Evolutionary conservation across 2,113 vertebrate genomes (phyloP), one percentile per base, ranked within the genome.

Genomic region (Dermatemys mawii): DNA sequence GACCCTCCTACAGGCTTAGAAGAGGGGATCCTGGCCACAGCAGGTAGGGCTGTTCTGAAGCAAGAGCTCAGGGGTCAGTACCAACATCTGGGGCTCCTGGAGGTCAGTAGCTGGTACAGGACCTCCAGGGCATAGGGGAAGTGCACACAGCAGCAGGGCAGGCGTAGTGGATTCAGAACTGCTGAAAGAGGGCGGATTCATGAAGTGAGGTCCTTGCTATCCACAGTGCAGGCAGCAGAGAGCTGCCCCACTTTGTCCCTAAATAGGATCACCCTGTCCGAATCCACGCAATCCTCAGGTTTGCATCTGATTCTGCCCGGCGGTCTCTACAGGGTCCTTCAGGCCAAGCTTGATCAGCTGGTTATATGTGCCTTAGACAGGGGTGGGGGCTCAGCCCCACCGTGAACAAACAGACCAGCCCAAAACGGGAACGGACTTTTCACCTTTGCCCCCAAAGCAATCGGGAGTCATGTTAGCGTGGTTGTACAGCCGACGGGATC

Each of bases 401-500:
- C 12, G 24, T 44, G 38, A 24, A 13, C 14, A 46, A 44, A 24
- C 22, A 27, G 67, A 70, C 2, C 73, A 44, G 24, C 26, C 11
- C 24, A 14, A 8, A 14, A 53, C 8, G 26, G 12, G 26, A 44
- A 76, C 9, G 19, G 41, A 44, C 12, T 27, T 27, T 5, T 24
- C 41, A 12, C 41, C 22, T 29, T 76, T 26, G n/a, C 24, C 73
- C 38, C 3, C 41, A 76, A 76, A 46, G 7, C 73, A 16, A 29
- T 11, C 26, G 73, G 41, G 27, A 26, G 44, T 26, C 22, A 75
- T n/a, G 24, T 10, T 19, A n/a, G 35, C 35, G 4, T 17, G 35
- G 35, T 2, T 4, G 17, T 16, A 17, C 32, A 2, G 60, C 35
- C 16, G 4, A 2, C 4, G 1, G 19, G 5, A 46, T 4, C 41